Evolutionary conservation across 2,113 vertebrate species (phyloP).

Genomic region (Gymnogyps californianus): DNA sequence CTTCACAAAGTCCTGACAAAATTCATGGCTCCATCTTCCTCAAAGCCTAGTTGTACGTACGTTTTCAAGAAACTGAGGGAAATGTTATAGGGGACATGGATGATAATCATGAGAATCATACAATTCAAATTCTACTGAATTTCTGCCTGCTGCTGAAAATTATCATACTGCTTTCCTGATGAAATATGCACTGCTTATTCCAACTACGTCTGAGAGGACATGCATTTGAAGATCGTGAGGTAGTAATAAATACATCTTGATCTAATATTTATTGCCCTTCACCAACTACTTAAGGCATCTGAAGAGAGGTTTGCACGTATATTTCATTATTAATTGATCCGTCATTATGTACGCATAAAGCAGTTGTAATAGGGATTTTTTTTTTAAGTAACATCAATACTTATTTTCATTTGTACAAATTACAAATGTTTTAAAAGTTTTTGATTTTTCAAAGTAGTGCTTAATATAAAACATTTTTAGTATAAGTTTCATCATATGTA

Average conservation of each 20-base stretch:
- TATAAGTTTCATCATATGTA: neutral
- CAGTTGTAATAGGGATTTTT: neutral
- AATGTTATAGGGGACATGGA: neutral
- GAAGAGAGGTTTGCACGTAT: neutral
- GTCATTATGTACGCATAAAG: neutral
- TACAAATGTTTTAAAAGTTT: neutral
- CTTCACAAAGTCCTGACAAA: neutral
- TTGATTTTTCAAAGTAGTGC: neutral
- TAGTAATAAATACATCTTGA: neutral
- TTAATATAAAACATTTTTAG: neutral
- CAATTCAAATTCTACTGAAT: neutral
- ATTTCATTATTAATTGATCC: neutral
- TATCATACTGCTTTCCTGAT: neutral
- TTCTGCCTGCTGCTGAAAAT: neutral
- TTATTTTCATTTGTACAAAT: neutral
- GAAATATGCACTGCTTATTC: neutral
- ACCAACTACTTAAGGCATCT: neutral
- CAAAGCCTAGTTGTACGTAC: neutral
- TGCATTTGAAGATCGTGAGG: neutral
- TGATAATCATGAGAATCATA: neutral
- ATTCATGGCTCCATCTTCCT: neutral
- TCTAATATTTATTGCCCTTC: neutral
- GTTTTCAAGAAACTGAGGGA: neutral
- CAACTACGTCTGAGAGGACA: neutral
- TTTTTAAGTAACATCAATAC: neutral